Evolutionary conservation across 2,113 vertebrate genomes (phyloP).

Genomic region (Syngnathoides biaculeatus): DNA sequence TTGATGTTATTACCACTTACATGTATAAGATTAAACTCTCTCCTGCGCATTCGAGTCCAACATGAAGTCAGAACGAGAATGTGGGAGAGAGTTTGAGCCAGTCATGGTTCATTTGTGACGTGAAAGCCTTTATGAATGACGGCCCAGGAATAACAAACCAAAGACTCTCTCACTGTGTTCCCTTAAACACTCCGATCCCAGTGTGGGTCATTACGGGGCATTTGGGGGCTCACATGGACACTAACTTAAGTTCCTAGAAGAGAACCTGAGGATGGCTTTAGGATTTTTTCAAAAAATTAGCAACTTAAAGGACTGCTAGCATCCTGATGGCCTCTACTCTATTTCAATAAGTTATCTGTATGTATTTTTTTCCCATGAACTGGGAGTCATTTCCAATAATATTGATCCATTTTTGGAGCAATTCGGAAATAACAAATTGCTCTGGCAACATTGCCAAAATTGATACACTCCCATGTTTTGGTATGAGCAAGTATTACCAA

Average conservation of each 20-base stretch:
- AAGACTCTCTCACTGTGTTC: conserved; percentile 39
- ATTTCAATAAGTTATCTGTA: too few relatives aligned
- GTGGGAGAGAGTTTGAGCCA: conserved; percentile 21
- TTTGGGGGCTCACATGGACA: conserved; percentile 10
- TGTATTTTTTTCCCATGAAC: too few relatives aligned
- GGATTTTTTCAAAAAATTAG: background rate
- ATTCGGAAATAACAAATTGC: too few relatives aligned
- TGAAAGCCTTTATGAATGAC: conserved; percentile 47
- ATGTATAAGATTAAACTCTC: conserved; percentile 15
- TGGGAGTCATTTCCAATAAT: too few relatives aligned
- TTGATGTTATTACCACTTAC: conserved; percentile 2
- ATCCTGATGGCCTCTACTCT: too few relatives aligned
- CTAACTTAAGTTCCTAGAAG: conserved; percentile 21
- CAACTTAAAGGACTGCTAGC: too few relatives aligned
- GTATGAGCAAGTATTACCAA: too few relatives aligned
- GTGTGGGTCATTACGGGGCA: conserved; percentile 30
- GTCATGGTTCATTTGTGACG: conserved; percentile 37
- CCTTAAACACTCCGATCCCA: conserved; percentile 43
- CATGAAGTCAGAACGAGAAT: conserved; percentile 41
- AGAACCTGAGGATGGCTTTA: conserved; percentile 4
- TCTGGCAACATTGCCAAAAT: too few relatives aligned
- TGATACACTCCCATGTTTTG: too few relatives aligned
- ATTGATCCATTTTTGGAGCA: too few relatives aligned
- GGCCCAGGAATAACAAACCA: conserved; percentile 59
- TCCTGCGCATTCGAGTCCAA: conserved; percentile 13